Evolutionary conservation across 2,113 vertebrate species (phyloP).

Genomic region (Pandion haliaetus): DNA sequence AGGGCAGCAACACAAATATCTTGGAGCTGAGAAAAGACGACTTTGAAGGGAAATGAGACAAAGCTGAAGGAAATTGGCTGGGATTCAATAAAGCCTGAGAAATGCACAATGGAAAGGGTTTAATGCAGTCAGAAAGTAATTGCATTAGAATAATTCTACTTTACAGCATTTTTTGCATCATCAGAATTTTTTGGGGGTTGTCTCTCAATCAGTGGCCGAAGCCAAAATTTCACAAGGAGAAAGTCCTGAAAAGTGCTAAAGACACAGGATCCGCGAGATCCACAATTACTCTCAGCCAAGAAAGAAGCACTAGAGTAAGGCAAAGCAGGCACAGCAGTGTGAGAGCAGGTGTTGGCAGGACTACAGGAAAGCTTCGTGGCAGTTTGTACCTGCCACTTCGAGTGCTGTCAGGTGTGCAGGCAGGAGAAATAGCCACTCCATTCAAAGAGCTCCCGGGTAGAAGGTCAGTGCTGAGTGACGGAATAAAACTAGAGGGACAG

Average conservation of each 20-base stretch:
- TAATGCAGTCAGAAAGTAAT: constrained; percentile 30
- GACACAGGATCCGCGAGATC: rapidly evolving
- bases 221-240: neutral
- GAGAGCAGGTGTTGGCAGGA: neutral
- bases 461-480: neutral
- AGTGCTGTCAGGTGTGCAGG: neutral
- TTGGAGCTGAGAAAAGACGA: constrained; percentile 8
- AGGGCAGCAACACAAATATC: constrained; percentile 50
- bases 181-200: neutral
- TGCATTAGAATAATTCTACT: neutral
- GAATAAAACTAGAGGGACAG: neutral
- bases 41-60: constrained; percentile 53
- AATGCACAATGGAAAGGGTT: constrained; percentile 20
- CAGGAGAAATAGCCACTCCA: neutral
- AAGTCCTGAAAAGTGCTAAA: neutral
- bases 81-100: constrained; percentile 39
- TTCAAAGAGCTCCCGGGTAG: neutral
- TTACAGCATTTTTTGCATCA: neutral
- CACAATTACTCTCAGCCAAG: neutral
- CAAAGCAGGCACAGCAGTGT: rapidly evolving
- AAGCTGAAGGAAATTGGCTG: constrained; percentile 46
- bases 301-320: neutral
- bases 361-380: neutral
- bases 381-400: neutral
- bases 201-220: neutral